Evolutionary conservation across 2,797 vertebrate species (phyloP).

Genomic region (Crocodylus rhombifer): DNA sequence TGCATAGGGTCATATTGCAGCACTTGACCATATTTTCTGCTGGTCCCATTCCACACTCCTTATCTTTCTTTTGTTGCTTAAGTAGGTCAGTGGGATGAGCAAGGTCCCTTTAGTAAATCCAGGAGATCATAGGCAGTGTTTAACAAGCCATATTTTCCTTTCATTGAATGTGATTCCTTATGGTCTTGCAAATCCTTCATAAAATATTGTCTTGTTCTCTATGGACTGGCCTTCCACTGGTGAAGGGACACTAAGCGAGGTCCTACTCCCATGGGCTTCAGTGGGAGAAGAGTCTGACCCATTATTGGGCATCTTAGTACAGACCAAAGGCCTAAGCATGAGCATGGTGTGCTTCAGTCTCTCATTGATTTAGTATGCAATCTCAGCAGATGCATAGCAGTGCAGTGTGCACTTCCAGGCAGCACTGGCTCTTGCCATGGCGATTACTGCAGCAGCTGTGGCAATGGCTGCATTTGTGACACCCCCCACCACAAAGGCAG

Average conservation of each 20-base stretch:
- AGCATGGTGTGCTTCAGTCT: too few relatives aligned
- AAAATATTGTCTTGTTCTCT: background rate
- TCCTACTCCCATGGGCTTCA: too few relatives aligned
- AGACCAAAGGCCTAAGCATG: background rate
- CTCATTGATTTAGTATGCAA: too few relatives aligned
- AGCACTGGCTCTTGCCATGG: background rate
- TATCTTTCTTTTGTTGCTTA: background rate
- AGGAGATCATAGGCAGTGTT: too few relatives aligned
- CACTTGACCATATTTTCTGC: too few relatives aligned
- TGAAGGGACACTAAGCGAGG: too few relatives aligned
- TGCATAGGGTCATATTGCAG: too few relatives aligned
- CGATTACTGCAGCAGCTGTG: too few relatives aligned
- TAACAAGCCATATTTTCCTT: background rate
- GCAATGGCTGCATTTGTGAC: too few relatives aligned
- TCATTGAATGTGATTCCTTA: background rate
- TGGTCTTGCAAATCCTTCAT: background rate
- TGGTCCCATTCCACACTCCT: too few relatives aligned
- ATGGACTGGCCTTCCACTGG: background rate
- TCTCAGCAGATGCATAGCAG: background rate
- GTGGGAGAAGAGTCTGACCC: too few relatives aligned
- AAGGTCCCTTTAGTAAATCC: background rate
- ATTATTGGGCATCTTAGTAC: background rate
- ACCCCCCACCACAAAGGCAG: too few relatives aligned
- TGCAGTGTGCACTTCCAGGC: background rate
- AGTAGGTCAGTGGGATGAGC: background rate